Evolutionary conservation across 2,113 vertebrate species (phyloP), one percentile per base, ranked within the genome.

Genomic region (Sinocyclocheilus rhinocerous): DNA sequence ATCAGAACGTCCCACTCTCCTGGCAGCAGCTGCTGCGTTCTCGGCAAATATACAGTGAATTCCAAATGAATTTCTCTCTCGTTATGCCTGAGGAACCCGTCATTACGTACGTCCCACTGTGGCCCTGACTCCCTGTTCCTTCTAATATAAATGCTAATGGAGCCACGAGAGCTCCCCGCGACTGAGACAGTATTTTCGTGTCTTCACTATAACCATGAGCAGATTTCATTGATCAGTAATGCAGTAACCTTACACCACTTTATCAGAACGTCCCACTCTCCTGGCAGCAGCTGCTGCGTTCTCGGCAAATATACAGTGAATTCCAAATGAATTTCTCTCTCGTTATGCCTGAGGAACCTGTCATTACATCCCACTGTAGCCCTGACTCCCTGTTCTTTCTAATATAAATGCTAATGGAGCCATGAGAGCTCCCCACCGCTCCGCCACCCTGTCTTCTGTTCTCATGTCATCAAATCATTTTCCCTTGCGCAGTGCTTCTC

Each of bases 101-200:
- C 92, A 92, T 92, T 92, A 91, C n/a, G n/a, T n/a, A n/a, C 83
- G 8, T 73, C 81, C 22, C 50, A 90, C 86, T 73, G 48, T 55
- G 57, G 65, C n/a, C 33, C 82, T 67, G 84, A 22, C 85, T 85
- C 65, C 72, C 50, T 55, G 77, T 83, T 87, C 20, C 22, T 33
- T 87, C 85, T 90, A 93, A 92, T 94, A 90, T 92, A 92, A 94
- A 93, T 93, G 91, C 93, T 90, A 93, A 94, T 94, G 89, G 85
- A 82, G 67, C 75, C 67, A 73, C 55, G 70, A 73, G 70, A 85
- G 86, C 85, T 20, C 81, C 85, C 77, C 73, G 0, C 55, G n/a
- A n/a, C n/a, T n/a, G n/a, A n/a, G n/a, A n/a, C 24, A 4, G 2
- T 15, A 22, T 82, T 82, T 82, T 33, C 18, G 13, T 69, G 59